Evolutionary conservation across 2,113 vertebrate genomes (phyloP).

Genomic region (Sigmodon hispidus): DNA sequence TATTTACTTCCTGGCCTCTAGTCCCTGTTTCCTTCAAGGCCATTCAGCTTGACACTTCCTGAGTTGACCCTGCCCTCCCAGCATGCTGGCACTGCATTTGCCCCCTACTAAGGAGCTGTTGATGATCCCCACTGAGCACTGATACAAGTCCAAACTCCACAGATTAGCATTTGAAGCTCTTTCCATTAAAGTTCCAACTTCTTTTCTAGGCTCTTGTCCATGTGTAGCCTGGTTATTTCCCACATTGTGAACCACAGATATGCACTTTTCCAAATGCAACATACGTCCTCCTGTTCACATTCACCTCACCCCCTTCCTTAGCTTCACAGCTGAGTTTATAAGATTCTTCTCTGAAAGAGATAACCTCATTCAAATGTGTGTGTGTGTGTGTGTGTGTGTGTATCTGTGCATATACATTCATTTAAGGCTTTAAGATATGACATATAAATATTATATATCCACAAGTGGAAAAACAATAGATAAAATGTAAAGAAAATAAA

Average conservation of each 20-base stretch:
- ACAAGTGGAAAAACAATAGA: not conserved
- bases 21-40: not conserved
- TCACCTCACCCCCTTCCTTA: not conserved
- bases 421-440: not conserved
- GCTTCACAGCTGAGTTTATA: not conserved
- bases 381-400: not conserved
- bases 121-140: not conserved
- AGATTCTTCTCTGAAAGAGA: not conserved
- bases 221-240: not conserved
- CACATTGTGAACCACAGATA: not conserved
- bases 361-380: not conserved
- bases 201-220: not conserved
- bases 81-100: not conserved
- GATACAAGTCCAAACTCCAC: not conserved
- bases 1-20: not conserved
- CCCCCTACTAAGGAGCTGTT: not conserved
- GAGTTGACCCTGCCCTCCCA: no score
- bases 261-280: not conserved
- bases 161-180: not conserved
- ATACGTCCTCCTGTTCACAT: not conserved
- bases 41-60: not conserved
- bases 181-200: not conserved
- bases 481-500: conserved; percentile 47
- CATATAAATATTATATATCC: not conserved
- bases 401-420: not conserved